Conservation (phyloP, 2,888 invertebrate genomes). For the Himalopsyche japonica region DNA sequence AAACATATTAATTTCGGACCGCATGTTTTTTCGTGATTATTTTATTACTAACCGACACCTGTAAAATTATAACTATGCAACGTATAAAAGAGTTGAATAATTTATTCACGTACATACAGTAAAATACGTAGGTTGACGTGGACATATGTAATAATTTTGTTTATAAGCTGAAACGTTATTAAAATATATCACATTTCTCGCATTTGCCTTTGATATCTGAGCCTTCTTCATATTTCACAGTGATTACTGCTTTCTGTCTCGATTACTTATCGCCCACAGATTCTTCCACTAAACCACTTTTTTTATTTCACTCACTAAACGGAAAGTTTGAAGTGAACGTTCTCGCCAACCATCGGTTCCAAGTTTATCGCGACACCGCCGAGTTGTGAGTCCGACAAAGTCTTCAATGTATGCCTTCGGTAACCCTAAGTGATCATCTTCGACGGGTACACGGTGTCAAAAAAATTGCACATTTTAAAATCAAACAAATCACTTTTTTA, state of each 20-base stretch:
- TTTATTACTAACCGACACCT: not conserved
- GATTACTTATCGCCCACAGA: slow-evolving; percentile 37
- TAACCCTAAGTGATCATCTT: not conserved
- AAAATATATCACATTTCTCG: not conserved
- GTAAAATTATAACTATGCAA: not conserved
- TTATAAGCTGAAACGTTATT: not conserved
- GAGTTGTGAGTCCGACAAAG: not conserved
- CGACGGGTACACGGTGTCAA: not conserved
- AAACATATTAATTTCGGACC: too few relatives aligned
- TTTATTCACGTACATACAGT: not conserved
- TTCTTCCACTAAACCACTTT: slow-evolving; percentile 7
- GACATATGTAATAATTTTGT: not conserved
- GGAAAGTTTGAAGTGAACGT: slow-evolving; percentile 21
- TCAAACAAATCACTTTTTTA: too few relatives aligned
- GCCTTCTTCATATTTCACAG: slow-evolving; percentile 30
- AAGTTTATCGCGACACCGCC: slow-evolving; percentile 11
- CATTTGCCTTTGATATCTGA: not conserved
- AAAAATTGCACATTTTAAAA: not conserved
- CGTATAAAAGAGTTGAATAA: not conserved
- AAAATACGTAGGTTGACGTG: not conserved
- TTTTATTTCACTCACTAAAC: slow-evolving; percentile 9
- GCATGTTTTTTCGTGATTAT: too few relatives aligned
- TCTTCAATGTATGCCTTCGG: not conserved
- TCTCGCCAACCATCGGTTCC: slow-evolving; percentile 14
- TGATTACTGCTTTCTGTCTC: slow-evolving; percentile 40